phyloP scores from a whole-genome alignment of 1,140 invertebrate species.

The Camponotus pennsylvanicus region DNA sequence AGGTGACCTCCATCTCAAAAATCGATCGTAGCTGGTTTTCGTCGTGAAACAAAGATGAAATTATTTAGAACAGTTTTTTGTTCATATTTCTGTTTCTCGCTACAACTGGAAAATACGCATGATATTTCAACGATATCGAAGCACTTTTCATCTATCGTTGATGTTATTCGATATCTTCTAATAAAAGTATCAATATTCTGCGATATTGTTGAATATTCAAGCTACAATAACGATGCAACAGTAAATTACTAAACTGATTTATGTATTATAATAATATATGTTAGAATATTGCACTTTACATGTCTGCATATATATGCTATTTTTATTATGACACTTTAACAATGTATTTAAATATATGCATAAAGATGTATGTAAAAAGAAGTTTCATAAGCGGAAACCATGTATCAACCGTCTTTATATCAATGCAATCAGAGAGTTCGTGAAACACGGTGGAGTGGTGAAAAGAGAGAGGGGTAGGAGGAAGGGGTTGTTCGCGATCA shows the following conservation, averaged over 20 bases:
- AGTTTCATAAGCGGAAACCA: slow-evolving; percentile 15
- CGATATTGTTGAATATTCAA: background rate
- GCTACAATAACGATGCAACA: background rate
- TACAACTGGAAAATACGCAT: background rate
- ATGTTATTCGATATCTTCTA: background rate
- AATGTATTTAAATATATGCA: background rate
- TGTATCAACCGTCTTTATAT: slow-evolving; percentile 28
- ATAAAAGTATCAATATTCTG: background rate
- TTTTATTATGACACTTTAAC: background rate
- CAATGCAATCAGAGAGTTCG: background rate
- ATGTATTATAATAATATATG: background rate
- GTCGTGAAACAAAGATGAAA: background rate
- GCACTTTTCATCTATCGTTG: background rate
- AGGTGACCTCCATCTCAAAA: slow-evolving; percentile 39
- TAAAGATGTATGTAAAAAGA: background rate
- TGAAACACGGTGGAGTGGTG: background rate
- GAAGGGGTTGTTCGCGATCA: slow-evolving; percentile 70
- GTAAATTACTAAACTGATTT: background rate
- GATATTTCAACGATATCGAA: background rate
- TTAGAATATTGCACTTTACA: background rate
- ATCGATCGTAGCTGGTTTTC: slow-evolving; percentile 29
- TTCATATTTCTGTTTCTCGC: slow-evolving; percentile 9
- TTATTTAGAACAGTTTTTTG: background rate
- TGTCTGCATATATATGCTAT: background rate
- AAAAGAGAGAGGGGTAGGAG: background rate